Evolutionary conservation across 2,113 vertebrate genomes (phyloP).

Genomic region (Indicator maculatus): DNA sequence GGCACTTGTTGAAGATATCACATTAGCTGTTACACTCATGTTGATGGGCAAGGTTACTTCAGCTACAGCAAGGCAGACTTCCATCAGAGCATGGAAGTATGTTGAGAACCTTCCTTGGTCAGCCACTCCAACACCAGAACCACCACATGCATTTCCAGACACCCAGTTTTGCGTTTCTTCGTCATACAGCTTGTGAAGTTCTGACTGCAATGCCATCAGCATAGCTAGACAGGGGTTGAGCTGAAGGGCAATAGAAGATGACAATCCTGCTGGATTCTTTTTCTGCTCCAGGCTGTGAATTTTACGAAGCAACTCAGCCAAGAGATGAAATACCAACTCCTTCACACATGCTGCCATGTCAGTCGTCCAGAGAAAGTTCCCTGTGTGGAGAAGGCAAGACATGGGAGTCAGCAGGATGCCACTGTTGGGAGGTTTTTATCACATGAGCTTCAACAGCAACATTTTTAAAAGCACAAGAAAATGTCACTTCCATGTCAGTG

Average conservation of each 20-base stretch:
- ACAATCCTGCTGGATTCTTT: conserved; percentile 85
- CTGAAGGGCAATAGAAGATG: conserved; percentile 92
- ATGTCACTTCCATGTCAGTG: accelerated
- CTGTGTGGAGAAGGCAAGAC: conserved; percentile 65
- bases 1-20: conserved; percentile 85
- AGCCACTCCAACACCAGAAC: conserved; percentile 75
- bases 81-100: conserved; percentile 95
- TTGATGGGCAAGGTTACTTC: conserved; percentile 95
- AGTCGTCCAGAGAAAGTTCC: conserved; percentile 94
- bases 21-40: conserved; percentile 83
- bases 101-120: conserved; percentile 96
- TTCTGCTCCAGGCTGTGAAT: conserved; percentile 90
- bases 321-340: conserved; percentile 91
- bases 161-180: conserved; percentile 94
- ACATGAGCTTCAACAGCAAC: background rate
- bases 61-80: conserved; percentile 92
- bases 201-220: conserved; percentile 95
- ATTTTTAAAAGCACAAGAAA: background rate
- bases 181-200: conserved; percentile 93
- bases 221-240: conserved; percentile 95
- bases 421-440: background rate
- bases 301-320: conserved; percentile 93
- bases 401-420: background rate
- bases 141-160: conserved; percentile 72
- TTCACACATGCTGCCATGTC: conserved; percentile 93